These are phyloP conservation scores for Notamacropus eugenii DNA, from an alignment of 2,797 vertebrate species.

Conservation along the genomic window DNA sequence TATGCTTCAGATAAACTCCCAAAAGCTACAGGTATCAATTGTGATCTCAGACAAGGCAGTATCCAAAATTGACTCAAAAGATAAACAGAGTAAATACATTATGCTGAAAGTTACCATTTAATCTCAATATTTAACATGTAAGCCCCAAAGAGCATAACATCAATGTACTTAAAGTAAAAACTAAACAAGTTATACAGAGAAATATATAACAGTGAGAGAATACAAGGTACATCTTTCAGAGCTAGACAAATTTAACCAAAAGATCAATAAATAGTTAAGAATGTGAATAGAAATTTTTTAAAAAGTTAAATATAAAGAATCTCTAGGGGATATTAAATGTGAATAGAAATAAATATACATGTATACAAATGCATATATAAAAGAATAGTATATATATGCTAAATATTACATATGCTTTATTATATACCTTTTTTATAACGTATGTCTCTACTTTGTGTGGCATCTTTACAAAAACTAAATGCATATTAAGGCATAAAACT, in stretches of 20 bases:
- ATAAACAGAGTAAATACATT: too few species aligned
- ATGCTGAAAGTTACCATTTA: too few species aligned
- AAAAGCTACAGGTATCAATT: too few species aligned
- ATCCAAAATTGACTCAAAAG: too few species aligned
- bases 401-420: neutral
- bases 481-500: neutral
- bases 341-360: too few species aligned
- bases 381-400: neutral
- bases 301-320: neutral
- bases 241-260: neutral
- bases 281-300: neutral
- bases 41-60: too few species aligned
- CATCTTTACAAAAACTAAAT: neutral
- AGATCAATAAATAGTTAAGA: neutral
- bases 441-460: neutral
- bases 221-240: neutral
- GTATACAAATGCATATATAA: neutral
- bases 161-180: neutral
- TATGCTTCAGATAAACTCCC: too few species aligned
- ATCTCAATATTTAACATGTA: too few species aligned
- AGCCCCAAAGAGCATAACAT: neutral
- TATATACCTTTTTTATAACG: neutral
- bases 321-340: neutral
- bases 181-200: neutral
- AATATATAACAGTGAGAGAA: neutral